These are phyloP conservation scores for Lutjanus campechanus DNA, from an alignment of 2,797 vertebrate species.

Conservation along the genomic window DNA sequence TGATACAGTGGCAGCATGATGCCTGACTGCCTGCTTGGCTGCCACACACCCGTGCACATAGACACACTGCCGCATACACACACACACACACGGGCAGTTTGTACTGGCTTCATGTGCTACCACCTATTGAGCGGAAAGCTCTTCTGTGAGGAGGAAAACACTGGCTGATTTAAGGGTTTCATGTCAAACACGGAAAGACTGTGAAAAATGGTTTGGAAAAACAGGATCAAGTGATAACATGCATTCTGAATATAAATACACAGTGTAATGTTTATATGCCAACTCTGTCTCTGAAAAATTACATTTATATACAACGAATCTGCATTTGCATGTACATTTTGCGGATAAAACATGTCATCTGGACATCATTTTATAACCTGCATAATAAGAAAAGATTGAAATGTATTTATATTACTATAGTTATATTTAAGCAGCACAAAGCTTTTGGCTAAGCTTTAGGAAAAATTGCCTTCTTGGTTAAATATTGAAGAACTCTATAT, in stretches of 20 bases:
- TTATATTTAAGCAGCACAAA: background rate
- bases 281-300: background rate
- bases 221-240: background rate
- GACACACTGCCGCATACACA: slow-evolving; percentile 3
- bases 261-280: background rate
- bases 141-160: slow-evolving; percentile 43
- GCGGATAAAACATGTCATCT: background rate
- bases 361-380: background rate
- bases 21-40: slow-evolving; percentile 70
- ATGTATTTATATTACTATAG: background rate
- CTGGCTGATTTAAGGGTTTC: slow-evolving; percentile 36
- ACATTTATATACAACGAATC: background rate
- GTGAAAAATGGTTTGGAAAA: slow-evolving; percentile 1
- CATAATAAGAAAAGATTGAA: background rate
- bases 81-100: slow-evolving; percentile 38
- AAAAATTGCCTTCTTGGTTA: background rate
- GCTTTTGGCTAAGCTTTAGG: background rate
- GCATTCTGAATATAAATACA: background rate
- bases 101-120: slow-evolving; percentile 46
- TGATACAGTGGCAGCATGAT: slow-evolving; percentile 73
- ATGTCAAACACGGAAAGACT: slow-evolving; percentile 24
- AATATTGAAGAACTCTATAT: background rate
- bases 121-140: slow-evolving; percentile 46
- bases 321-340: background rate
- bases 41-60: slow-evolving; percentile 29